Base-by-base conservation (phyloP, 2,797 vertebrate genomes). In the Gorsachius magnificus region DNA sequence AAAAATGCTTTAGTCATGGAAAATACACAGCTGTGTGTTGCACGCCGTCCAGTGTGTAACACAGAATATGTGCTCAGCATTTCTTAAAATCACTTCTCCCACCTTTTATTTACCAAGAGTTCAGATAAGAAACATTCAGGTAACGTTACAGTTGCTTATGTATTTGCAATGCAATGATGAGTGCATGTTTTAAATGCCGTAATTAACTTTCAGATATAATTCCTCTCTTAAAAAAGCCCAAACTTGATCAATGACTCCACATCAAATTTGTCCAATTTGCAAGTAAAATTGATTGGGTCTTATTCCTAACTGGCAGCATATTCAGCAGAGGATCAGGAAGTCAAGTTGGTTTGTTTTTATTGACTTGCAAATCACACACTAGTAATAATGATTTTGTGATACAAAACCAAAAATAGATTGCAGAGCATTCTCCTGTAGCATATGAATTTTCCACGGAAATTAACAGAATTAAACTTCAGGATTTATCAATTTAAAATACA, bases 351-450 rank as follows among this genome's bases (percentile, higher is more conserved):
- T 82, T 29, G 1, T 0, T 90, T 92, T 95, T 87, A 93, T 87
- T 80, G 88, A 85, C 36, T 92, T 89, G 75, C 53, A 90, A 94
- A 92, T 94, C 60, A 96, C n/a, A 36, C 45, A 50, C 26, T 36
- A 57, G 38, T 64, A 80, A 90, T 87, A 96, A 89, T 0, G 50
- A 93, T 81, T 93, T 83, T 89, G 48, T 74, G 87, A 77, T 81
- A 91, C n/a, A 87, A 80, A 94, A 83, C 7, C 21, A 77, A 77
- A 93, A 91, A 61, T 16, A 75, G 53, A 89, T 74, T 60, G 10
- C 75, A 96, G 43, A 20, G 60, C 18, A 29, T 84, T 89, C 57
- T 96, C 48, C 86, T 83, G 36, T 21, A 89, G 68, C 3, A 0
- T 11, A 53, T 31, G 26, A 87, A 74, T 76, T 89, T 93, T 81